Conservation (phyloP, 2,797 vertebrate genomes). For the Tauraco hartlaubi region DNA sequence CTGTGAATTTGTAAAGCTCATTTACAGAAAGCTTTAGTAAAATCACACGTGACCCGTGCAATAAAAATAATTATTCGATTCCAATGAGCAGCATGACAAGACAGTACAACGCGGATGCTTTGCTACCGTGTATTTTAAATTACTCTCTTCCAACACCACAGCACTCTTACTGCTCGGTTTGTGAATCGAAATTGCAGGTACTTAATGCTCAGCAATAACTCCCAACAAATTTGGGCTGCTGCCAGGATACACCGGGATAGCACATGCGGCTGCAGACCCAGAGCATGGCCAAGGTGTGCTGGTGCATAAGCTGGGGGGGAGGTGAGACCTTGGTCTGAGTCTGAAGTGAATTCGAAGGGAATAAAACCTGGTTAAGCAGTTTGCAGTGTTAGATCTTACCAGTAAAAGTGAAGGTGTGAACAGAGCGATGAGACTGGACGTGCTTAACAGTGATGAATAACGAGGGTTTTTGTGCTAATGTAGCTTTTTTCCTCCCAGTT, state of each 20-base stretch:
- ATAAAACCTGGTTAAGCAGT: background rate
- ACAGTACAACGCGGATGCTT: accelerated
- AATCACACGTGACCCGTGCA: background rate
- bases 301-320: background rate
- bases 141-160: background rate
- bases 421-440: background rate
- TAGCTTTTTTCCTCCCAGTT: background rate
- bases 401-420: background rate
- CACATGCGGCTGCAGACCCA: accelerated
- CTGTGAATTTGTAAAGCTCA: background rate
- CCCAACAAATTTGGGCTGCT: background rate
- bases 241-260: background rate
- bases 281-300: background rate
- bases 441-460: background rate
- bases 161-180: background rate
- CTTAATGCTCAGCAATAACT: background rate
- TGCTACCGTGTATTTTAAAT: background rate
- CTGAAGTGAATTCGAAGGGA: accelerated
- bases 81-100: background rate
- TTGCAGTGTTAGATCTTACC: background rate
- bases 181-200: background rate
- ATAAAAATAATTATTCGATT: background rate
- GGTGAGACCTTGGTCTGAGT: background rate
- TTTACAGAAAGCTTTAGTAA: background rate
- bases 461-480: background rate